Percentiles rank a stretch among this genome's conserved stretches.
phyloP scores from a whole-genome alignment of 2,888 invertebrate species.

The Micropterix aruncella region DNA sequence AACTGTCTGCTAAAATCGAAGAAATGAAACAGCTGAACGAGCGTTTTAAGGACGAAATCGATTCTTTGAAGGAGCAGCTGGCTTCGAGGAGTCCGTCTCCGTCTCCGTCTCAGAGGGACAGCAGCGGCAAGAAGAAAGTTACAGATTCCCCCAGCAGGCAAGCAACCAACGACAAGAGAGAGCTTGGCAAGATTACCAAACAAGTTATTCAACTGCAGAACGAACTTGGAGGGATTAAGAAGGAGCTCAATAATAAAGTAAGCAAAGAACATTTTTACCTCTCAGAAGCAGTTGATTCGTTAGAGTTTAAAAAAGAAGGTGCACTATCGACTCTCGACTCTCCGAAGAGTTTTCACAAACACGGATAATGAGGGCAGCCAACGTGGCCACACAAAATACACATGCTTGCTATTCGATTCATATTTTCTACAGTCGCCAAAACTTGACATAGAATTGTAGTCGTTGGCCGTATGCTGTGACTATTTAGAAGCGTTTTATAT shows the following conservation, averaged over 20 bases:
- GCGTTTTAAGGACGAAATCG: slow-evolving; percentile 36
- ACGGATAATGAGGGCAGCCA: too few species aligned
- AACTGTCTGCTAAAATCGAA: slow-evolving; percentile 26
- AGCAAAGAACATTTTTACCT: too few species aligned
- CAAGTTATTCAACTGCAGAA: slow-evolving; percentile 30
- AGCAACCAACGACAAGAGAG: slow-evolving; percentile 41
- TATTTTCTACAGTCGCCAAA: too few species aligned
- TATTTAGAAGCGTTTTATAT: too few species aligned
- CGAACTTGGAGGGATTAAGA: slow-evolving; percentile 32
- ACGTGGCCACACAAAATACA: too few species aligned
- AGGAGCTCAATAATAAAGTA: slow-evolving; percentile 35
- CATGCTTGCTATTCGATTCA: too few species aligned
- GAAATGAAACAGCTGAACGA: slow-evolving; percentile 28
- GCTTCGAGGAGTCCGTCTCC: slow-evolving; percentile 33
- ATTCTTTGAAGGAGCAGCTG: slow-evolving; percentile 34
- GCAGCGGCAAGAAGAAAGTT: slow-evolving; percentile 36
- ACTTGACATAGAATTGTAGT: too few species aligned
- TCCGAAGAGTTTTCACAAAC: too few species aligned
- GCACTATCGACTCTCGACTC: too few species aligned
- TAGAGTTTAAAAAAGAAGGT: too few species aligned
- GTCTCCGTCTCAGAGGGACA: slow-evolving; percentile 42
- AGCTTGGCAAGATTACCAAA: slow-evolving; percentile 37
- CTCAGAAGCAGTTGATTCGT: too few species aligned
- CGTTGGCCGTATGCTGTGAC: too few species aligned
- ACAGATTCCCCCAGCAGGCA: slow-evolving; percentile 27